Evolutionary conservation across 2,888 invertebrate genomes (phyloP), one percentile per base, ranked within the genome.

Genomic region (Plutella xylostella): DNA sequence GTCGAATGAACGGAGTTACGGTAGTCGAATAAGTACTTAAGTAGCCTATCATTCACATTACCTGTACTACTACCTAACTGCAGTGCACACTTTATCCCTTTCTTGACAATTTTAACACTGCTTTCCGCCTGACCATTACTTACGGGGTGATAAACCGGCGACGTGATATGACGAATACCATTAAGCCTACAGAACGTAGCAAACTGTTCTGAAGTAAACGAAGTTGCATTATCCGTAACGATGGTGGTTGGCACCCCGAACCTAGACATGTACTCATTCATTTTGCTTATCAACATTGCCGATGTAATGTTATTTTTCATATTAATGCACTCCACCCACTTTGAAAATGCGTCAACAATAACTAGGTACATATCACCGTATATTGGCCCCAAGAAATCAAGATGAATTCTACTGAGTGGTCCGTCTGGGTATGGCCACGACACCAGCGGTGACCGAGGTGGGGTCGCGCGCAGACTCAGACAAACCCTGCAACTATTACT

Each of bases 281-380:
- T 30, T 14, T 49, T 51, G 1, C 9, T 18, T 7, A 48, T 49
- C 3, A 48, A 43, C 11, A 35, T 35, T 7, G 37, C 43, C 1
- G 51, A 21, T 6, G 40, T 17, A 19, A 22, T 40, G 3, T 38
- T 33, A 12, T 21, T 18, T 4, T 33, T 22, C 46, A 51, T 43
- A 1, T 19, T 2, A n/a, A 33, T 47, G 34, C 44, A 42, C 33
- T 51, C 48, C 1, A 51, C 48, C 51, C 51, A 51, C 28, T 51
- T 51, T 4, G 45, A 31, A 22, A 35, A 46, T 6, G 45, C 50
- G 14, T 47, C 47, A 1, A 47, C 46, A 20, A 46, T 30, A 12
- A 46, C 20, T 25, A 46, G 40, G 37, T 17, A 46, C 21, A 28
- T 40, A 4, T 43, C 30, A n/a, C 25, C 35, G 15, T 28, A 19